Conservation (phyloP, 53 echinoderm and acorn worm species). For the Pentamera pediparva region DNA sequence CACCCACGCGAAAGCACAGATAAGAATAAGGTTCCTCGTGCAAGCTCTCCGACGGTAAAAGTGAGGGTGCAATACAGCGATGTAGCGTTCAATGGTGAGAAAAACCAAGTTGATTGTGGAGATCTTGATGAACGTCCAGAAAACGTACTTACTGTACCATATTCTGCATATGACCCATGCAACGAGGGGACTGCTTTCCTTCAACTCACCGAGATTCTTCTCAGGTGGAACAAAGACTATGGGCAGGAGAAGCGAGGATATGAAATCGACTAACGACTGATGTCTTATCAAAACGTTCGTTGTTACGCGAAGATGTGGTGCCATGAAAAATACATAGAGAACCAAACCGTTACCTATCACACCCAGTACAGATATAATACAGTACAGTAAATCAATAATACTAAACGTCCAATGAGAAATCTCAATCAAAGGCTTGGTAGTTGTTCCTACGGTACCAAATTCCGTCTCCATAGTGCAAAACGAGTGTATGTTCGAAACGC, state of each 20-base stretch:
- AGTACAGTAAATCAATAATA: too few species aligned
- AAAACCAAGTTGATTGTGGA: slow-evolving; percentile 12
- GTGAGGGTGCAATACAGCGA: neutral
- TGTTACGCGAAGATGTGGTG: neutral
- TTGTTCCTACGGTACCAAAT: too few species aligned
- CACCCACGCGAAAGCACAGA: slow-evolving; percentile 5
- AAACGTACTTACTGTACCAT: slow-evolving; percentile 9
- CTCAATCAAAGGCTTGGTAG: too few species aligned
- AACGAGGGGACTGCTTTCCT: neutral
- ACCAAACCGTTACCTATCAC: slow-evolving; percentile 4
- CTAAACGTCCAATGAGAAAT: too few species aligned
- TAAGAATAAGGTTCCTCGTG: neutral
- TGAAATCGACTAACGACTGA: slow-evolving; percentile 1
- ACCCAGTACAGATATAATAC: neutral
- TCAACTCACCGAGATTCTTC: neutral
- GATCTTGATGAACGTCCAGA: neutral
- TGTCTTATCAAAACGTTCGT: slow-evolving; percentile 12
- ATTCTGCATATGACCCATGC: slow-evolving; percentile 3
- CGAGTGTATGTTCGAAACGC: too few species aligned
- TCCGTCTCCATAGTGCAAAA: too few species aligned
- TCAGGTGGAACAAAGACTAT: neutral
- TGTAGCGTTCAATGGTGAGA: neutral
- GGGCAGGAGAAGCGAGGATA: neutral
- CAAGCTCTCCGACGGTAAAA: neutral
- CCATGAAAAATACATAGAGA: neutral